These are phyloP conservation scores for Brenthis hecate DNA, from an alignment of 2,888 invertebrate genomes.

Conservation along the genomic window DNA sequence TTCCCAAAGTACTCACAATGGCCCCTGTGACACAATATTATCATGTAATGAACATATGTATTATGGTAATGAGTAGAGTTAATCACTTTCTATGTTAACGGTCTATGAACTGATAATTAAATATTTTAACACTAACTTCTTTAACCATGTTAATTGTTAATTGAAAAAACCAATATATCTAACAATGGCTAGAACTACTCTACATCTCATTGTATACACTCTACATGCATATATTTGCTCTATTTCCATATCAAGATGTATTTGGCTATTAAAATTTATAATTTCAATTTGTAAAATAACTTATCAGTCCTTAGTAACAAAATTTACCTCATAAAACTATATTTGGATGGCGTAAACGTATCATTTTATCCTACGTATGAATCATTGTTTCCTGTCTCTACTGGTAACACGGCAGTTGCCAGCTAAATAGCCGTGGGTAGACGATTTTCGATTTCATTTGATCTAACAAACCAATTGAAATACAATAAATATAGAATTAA, in stretches of 20 bases:
- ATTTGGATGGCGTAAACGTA: not conserved
- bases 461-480: constrained; percentile 21
- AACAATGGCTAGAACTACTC: not conserved
- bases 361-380: constrained; percentile 13
- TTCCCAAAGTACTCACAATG: constrained; percentile 29
- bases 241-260: too few relatives aligned
- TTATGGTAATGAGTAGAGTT: constrained; percentile 16
- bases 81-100: constrained; percentile 35
- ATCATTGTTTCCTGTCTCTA: constrained; percentile 26
- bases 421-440: constrained; percentile 29
- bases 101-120: constrained; percentile 37
- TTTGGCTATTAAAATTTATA: too few relatives aligned
- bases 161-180: not conserved
- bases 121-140: constrained; percentile 20
- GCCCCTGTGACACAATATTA: constrained; percentile 39
- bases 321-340: not conserved
- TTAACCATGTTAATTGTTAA: not conserved
- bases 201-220: not conserved
- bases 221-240: too few relatives aligned
- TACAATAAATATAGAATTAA: constrained; percentile 8
- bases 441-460: constrained; percentile 24
- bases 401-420: constrained; percentile 29
- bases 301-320: not conserved
- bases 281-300: not conserved
- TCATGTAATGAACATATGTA: constrained; percentile 33